phyloP scores from a whole-genome alignment of 2,888 invertebrate genomes.

The Phortica okadai region DNA sequence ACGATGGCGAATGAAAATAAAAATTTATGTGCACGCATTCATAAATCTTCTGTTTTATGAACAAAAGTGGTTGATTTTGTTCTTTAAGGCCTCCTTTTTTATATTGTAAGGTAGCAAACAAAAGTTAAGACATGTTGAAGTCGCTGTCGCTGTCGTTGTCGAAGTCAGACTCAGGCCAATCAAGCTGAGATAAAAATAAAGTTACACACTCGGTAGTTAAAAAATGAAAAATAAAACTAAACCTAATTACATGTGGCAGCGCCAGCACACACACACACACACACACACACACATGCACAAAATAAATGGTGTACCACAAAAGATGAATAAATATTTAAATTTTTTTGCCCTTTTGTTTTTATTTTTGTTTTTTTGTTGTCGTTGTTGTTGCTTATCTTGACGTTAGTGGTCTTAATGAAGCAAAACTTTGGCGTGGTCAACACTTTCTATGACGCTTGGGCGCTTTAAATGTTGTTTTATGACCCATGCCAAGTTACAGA shows the following conservation, averaged over 20 bases:
- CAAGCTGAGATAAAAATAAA: constrained; percentile 32
- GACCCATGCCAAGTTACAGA: constrained; percentile 35
- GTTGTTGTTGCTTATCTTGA: constrained; percentile 29
- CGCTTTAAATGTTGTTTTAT: constrained; percentile 10
- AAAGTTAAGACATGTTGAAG: background rate
- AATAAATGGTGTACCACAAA: constrained; percentile 45
- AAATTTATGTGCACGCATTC: constrained; percentile 69
- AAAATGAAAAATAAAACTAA: constrained; percentile 36
- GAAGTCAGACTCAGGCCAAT: background rate
- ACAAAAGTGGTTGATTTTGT: constrained; percentile 49
- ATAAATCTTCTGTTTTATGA: constrained; percentile 66
- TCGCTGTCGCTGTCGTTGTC: background rate
- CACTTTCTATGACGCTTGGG: constrained; percentile 35
- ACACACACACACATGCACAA: background rate
- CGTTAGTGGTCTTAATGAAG: constrained; percentile 60
- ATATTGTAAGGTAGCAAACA: background rate
- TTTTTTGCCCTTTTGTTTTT: constrained; percentile 26
- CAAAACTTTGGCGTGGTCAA: constrained; percentile 44
- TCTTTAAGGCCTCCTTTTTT: constrained; percentile 46
- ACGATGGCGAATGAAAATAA: constrained; percentile 49
- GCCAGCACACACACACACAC: background rate
- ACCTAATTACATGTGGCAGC: constrained; percentile 70
- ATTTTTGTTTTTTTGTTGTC: constrained; percentile 34
- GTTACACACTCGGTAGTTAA: constrained; percentile 26
- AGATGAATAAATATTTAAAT: constrained; percentile 51